Base-by-base conservation (phyloP, 2,113 vertebrate species). In the Muntiacus muntjak region DNA sequence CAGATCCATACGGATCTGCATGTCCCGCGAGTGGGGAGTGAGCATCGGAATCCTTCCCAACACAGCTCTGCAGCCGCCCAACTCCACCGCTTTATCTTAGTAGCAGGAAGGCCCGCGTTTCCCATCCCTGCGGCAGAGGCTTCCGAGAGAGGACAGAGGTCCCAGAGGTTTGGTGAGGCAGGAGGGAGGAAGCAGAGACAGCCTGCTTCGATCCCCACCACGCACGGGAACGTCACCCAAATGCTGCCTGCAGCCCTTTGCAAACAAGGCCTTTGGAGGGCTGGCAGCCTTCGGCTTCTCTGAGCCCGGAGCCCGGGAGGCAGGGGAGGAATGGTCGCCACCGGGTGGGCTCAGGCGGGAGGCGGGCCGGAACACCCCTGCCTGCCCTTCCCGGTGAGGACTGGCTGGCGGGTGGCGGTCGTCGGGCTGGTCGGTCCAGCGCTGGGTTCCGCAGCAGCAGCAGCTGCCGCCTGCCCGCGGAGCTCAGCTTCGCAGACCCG, bases 131-230 rank as follows among this genome's bases (percentile, higher is more conserved):
- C 3, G 26, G 12, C 3, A 7, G 54, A 71, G 15, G 78, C 62
- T 86, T 25, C 60, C 6, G 28, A 43, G 62, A 40, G 47, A 19
- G 17, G 33, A n/a, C 10, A 71, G 17, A 19, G n/a, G 33, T n/a
- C 50, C 17, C 7, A 6, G 47, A 30, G 33, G 33, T 36, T 15
- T 52, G 62, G 30, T 10, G 7, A 45, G 28, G 78, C n/a, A 50
- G 90, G 25, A 30, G 47, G 28, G 58, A 50, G 47, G 36, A 25
- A 52, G 40, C 67, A 28, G 52, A 50, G 71, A 26, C 5, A 1
- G 5, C 3, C 10, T 0, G 5, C 23, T 74, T 2, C 5, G 7
- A 71, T 13, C 6, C 19, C 1, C 13, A 28, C 8, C 0, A 1
- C 0, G 23, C 23, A 7, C 5, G 5, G 88, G 88, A 7, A 19